phyloP scores from a whole-genome alignment of 1,140 invertebrate species.

The Chelonus insularis region DNA sequence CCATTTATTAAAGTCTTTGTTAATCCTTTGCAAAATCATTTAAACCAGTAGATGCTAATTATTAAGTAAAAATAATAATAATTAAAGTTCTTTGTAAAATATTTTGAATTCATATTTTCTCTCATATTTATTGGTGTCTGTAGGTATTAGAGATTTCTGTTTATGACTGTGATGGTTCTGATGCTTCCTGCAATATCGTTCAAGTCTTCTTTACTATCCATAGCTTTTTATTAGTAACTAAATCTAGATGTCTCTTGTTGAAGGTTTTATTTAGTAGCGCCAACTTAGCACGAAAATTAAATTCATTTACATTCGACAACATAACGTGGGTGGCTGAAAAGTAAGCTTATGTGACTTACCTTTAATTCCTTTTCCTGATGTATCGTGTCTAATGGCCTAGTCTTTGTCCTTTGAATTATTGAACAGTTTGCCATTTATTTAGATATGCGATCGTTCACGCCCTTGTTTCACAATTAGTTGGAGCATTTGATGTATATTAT shows the following conservation, averaged over 20 bases:
- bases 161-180: background rate
- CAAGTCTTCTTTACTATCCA: background rate
- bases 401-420: background rate
- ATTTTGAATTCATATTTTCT: too few species aligned
- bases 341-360: too few species aligned
- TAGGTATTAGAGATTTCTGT: conserved; percentile 6
- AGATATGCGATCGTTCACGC: background rate
- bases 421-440: background rate
- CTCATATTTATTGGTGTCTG: too few species aligned
- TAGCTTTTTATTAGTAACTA: background rate
- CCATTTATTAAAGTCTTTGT: conserved; percentile 1
- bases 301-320: too few species aligned
- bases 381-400: background rate
- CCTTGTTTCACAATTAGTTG: background rate
- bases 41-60: background rate
- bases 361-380: too few species aligned
- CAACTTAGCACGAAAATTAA: too few species aligned
- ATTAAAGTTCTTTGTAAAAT: background rate
- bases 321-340: too few species aligned
- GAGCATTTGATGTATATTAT: background rate
- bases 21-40: background rate
- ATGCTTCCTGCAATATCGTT: conserved; percentile 5
- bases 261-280: background rate
- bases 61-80: background rate
- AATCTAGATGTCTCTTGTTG: background rate